Evolutionary conservation across 1,140 invertebrate genomes (phyloP).

Genomic region (Chironomus tepperi): DNA sequence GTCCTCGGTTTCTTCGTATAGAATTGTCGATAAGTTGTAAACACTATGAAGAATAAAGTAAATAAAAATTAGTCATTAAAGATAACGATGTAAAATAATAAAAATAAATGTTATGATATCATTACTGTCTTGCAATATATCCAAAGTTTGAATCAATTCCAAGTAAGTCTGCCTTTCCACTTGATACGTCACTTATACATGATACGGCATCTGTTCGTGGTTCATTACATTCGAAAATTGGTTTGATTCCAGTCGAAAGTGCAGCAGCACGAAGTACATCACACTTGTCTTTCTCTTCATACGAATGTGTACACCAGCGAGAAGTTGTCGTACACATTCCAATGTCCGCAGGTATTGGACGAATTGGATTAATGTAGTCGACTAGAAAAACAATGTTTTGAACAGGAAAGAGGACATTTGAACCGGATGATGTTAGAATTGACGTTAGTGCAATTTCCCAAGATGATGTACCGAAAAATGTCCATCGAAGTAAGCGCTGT

Average conservation of each 20-base stretch:
- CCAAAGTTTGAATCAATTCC: slow-evolving; percentile 59
- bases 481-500: neutral
- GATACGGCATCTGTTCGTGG: slow-evolving; percentile 40
- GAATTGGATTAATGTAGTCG: neutral
- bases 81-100: slow-evolving; percentile 16
- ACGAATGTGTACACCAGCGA: slow-evolving; percentile 26
- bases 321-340: slow-evolving; percentile 27
- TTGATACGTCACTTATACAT: slow-evolving; percentile 52
- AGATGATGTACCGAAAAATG: neutral
- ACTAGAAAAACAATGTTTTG: slow-evolving; percentile 27
- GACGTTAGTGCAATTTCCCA: neutral
- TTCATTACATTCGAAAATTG: slow-evolving; percentile 37
- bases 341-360: slow-evolving; percentile 27
- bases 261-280: slow-evolving; percentile 17
- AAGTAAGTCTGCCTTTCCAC: slow-evolving; percentile 55
- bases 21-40: slow-evolving; percentile 45
- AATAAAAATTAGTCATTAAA: neutral
- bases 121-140: slow-evolving; percentile 56
- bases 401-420: neutral
- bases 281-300: slow-evolving; percentile 27
- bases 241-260: slow-evolving; percentile 11
- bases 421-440: neutral
- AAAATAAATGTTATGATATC: slow-evolving; percentile 29
- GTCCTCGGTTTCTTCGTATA: slow-evolving; percentile 45
- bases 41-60: slow-evolving; percentile 38